Evolutionary conservation across 2,888 invertebrate species (phyloP), one percentile per base, ranked within the genome.

Genomic region (Meteorus cinctellus): DNA sequence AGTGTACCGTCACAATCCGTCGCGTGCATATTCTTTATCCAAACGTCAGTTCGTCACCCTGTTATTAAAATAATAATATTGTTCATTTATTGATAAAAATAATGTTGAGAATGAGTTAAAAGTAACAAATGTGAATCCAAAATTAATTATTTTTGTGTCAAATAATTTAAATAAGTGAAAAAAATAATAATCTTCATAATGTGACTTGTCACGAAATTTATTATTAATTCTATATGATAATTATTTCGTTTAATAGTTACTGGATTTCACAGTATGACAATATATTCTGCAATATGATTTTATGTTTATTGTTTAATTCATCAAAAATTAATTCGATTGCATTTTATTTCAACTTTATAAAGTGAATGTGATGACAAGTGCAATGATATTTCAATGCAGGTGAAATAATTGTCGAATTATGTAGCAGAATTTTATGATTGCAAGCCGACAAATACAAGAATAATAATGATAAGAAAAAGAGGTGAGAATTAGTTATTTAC

Each of bases 1-100:
- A 66, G 66, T 66, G 4, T 66, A 66, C 66, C 41, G 27, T 66
- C 41, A 41, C 27, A 45, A 19, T 66, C 19, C 66, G 41, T 19
- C 24, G 66, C 24, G 66, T 24, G 65, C 16, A 19, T 36, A 24
- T 36, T 41, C 27, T 14, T 12, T 16, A 36, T 24, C 14, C 19
- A 10, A 65, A 19, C 24, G 14, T 36, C 5, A 65, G 12, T 66
- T 45, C 19, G 19, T 19, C 41, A 10, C 1, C 4, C 8, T 4
- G 10, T 24, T 8, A 19, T n/a, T 2, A n/a, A 19, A 2, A 8
- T 24, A 55, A 2, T n/a, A 1, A 55, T n/a, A 1, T 55, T 6
- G 8, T 24, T 55, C 8, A 41, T 41, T 41, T 41, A 2, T 41
- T 41, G 1, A 12, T 8, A 12, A 0, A 12, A 41, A 41, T 5